A percentile compares a stretch with the other conserved stretches of the same genome.
phyloP scores from a whole-genome alignment of 1,140 invertebrate species.

The Cyclina sinensis region DNA sequence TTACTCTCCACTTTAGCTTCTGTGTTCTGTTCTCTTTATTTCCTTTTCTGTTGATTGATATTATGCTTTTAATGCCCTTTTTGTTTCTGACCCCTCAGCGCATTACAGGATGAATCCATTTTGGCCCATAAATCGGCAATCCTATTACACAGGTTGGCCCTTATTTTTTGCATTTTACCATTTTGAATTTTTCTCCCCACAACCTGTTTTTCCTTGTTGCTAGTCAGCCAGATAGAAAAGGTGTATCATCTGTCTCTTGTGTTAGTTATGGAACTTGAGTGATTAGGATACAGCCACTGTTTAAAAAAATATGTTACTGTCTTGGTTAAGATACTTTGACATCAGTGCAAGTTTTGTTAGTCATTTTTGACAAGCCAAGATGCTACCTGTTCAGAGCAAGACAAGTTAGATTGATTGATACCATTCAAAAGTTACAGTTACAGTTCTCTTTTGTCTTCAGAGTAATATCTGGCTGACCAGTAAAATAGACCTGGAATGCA shows the following conservation, averaged over 20 bases:
- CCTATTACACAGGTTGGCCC: constrained; percentile 44
- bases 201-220: background rate
- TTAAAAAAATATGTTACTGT: no score
- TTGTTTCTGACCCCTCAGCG: constrained; percentile 22
- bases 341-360: no score
- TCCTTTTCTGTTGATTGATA: background rate
- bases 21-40: background rate
- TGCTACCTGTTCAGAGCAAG: no score
- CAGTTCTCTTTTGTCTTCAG: background rate
- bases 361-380: no score
- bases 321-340: no score
- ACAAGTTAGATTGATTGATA: no score
- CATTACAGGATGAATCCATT: constrained; percentile 43
- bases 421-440: no score
- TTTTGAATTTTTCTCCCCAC: background rate
- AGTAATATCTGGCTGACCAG: background rate
- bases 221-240: background rate
- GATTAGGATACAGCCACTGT: no score
- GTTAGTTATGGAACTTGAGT: background rate
- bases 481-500: constrained; percentile 10
- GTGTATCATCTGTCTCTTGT: background rate
- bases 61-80: background rate
- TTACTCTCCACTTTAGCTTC: background rate
- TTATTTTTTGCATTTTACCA: background rate
- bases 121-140: constrained; percentile 36